phyloP scores from a whole-genome alignment of 1,140 invertebrate genomes.

The Spodoptera litura region DNA sequence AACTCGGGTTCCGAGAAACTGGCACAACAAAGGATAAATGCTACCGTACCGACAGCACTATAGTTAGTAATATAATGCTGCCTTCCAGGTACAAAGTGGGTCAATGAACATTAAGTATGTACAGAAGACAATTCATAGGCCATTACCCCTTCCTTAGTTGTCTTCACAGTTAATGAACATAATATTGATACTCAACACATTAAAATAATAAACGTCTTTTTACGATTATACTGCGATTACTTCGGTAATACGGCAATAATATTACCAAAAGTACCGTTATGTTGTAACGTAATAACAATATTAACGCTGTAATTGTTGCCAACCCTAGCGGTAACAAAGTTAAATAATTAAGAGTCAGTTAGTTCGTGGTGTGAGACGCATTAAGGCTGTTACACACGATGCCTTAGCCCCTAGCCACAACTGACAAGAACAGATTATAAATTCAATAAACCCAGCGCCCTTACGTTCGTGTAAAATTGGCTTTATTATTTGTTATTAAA shows the following conservation, averaged over 20 bases:
- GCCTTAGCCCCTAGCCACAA: slow-evolving; percentile 10
- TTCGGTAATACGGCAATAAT: neutral
- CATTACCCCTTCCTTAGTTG: too few relatives aligned
- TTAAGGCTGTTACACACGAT: slow-evolving; percentile 55
- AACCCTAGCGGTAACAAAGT: slow-evolving; percentile 58
- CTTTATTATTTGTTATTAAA: neutral
- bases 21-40: neutral
- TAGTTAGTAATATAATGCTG: neutral
- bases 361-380: slow-evolving; percentile 62
- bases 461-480: neutral
- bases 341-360: slow-evolving; percentile 78
- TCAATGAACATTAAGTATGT: too few relatives aligned
- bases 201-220: too few relatives aligned
- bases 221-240: too few relatives aligned
- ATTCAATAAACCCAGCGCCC: neutral
- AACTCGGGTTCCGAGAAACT: neutral
- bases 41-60: neutral
- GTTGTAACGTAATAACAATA: neutral
- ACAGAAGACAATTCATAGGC: too few relatives aligned
- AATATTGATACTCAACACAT: too few relatives aligned
- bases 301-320: neutral
- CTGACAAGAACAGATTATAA: slow-evolving; percentile 23
- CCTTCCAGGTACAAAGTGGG: too few relatives aligned
- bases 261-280: neutral
- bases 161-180: too few relatives aligned